Base-by-base conservation (phyloP, 2,797 vertebrate species). In the Nasua narica region DNA sequence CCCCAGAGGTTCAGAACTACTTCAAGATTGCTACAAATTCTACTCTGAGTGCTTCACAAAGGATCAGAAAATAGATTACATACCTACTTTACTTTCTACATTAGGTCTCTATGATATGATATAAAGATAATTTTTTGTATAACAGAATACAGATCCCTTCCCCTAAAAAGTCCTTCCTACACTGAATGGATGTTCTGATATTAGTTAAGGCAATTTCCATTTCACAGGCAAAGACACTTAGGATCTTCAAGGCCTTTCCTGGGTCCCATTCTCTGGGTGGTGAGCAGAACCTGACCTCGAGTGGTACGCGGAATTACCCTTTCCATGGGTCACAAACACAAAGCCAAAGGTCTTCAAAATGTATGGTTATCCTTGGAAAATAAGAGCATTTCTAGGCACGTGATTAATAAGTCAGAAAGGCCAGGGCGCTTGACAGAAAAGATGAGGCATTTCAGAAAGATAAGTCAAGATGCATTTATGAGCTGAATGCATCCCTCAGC, bases 381-480 rank as follows among this genome's bases (percentile, higher is more conserved):
- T 29, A 40, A 77, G n/a, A 82, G 67, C 69, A 90, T 32, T n/a
- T 14, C 37, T 43, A 52, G 40, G 37, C 50, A 25, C 19, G 7
- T 43, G 52, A 94, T 52, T 84, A 62, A 65, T 29, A 96, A 96
- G 90, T 77, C 91, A 93, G 88, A 93, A 81, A 93, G 60, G 62
- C 74, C 0, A 0, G 3, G 52, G 88, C n/a, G 69, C 78, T 91
- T 85, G 74, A 95, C 18, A 48, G 32, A 69, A 50, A 56, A 90
- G 70, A 48, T 37, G 94, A 96, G 81, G n/a, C 27, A 96, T 95
- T 98, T 97, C 96, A 94, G 89, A 96, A 97, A 97, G 85, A 83
- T 96, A 96, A 98, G 96, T 94, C 92, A 77, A 98, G 97, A 91
- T 65, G 90, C 48, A 90, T 97, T 97, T 97, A 91, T 23, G 84